Evolutionary conservation across 2,113 vertebrate species (phyloP).

Genomic region (Camelus bactrianus): DNA sequence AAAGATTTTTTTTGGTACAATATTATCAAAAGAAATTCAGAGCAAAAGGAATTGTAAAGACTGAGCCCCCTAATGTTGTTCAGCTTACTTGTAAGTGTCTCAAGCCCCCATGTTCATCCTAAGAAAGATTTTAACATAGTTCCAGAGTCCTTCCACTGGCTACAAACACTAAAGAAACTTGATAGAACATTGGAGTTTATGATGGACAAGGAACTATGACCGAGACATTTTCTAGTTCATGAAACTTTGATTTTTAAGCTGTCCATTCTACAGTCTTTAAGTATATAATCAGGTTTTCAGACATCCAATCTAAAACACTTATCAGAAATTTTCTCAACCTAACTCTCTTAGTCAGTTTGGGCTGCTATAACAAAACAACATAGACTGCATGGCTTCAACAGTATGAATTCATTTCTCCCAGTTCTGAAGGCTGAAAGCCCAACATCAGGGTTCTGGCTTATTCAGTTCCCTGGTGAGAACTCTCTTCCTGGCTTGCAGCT

Average conservation of each 20-base stretch:
- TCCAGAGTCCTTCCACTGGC: not conserved
- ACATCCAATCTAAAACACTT: not conserved
- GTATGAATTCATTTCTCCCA: not conserved
- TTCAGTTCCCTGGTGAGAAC: not conserved
- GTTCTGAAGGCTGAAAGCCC: not conserved
- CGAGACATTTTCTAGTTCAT: not conserved
- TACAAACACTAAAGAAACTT: not conserved
- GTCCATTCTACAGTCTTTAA: not conserved
- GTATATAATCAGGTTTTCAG: not conserved
- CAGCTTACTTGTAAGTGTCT: not conserved
- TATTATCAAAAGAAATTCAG: slow-evolving; percentile 28
- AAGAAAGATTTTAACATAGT: not conserved
- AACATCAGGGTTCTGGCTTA: not conserved
- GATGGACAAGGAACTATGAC: not conserved
- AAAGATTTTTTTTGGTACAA: not conserved
- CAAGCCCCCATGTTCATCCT: not conserved
- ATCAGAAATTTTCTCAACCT: not conserved
- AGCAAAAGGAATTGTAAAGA: not conserved
- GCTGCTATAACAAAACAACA: not conserved
- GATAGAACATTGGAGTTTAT: not conserved
- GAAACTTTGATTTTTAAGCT: slow-evolving; percentile 20
- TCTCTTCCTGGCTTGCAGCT: not conserved
- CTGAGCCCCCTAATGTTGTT: not conserved
- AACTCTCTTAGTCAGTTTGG: not conserved
- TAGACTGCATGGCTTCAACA: not conserved